Base-by-base conservation (phyloP, 2,113 vertebrate species). In the Cricetomys ansorgei region DNA sequence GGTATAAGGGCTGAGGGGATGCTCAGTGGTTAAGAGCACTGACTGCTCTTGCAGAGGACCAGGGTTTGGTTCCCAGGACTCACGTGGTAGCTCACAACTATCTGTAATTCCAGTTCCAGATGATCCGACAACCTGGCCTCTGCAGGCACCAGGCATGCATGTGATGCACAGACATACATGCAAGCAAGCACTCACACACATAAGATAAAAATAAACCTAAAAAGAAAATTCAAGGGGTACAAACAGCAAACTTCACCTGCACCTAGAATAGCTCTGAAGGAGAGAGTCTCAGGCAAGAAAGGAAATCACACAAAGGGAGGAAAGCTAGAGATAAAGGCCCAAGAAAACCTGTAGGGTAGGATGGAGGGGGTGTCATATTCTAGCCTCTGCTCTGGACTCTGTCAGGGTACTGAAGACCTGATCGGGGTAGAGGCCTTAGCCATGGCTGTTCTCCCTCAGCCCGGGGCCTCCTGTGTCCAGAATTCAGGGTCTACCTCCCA, bases 191-290 rank as follows among this genome's bases (percentile, higher is more conserved):
- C 48, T 79, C 31, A 37, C 2, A 79, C 50, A 23, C 48, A 53
- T 37, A 53, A 34, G 53, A 11, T 37, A 37, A 53, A 34, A 79
- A 79, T 53, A 53, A 77, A 77, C 29, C 3, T 10, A 21, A 40
- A 9, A 72, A 50, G 55, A 53, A 55, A 43, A 11, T n/a, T 8
- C 12, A 53, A 53, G 34, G 10, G 50, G 34, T n/a, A 80, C 72
- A 92, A 94, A 98, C 94, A 97, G 97, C 25, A 81, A 93, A 97
- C 92, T 94, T 97, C 96, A 98, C 97, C 92, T 97, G 76, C 15
- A 72, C 65, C 69, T n/a, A 45, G 23, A 65, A 29, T 50, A 37
- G 11, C 29, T 80, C 94, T 64, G 73, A 72, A 31, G 73, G n/a
- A 69, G 43, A 70, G 57, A 83, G 70, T 12, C 57, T 53, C 34